Evolutionary conservation across 2,797 vertebrate genomes (phyloP), one percentile per base, ranked within the genome.

Genomic region (Synaphobranchus kaupii): DNA sequence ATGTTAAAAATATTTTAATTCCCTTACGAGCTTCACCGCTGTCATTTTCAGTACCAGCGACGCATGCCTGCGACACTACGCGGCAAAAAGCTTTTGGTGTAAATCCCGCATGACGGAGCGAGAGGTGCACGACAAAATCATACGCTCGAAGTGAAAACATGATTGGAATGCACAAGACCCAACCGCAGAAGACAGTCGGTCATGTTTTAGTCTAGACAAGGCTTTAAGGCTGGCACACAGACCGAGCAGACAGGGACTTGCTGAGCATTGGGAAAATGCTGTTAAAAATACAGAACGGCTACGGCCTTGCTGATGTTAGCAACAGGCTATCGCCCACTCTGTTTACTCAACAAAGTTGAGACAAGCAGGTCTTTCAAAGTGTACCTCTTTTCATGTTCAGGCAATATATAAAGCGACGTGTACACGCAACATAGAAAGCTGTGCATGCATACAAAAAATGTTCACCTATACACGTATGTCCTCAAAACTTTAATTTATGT

Each of bases 161-260:
- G 78, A n/a, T 22, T n/a, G 47, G 78, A 81, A 81, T 81, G 78
- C 47, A 1, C 39, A n/a, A 81, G 39, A 25, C 47, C 47, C 20
- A 81, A 50, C 78, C 22, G 22, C 39, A 13, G 8, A 8, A n/a
- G 78, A 48, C 78, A 2, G 28, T 50, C 78, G 4, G 4, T n/a
- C 9, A 10, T 28, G 78, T 17, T 81, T 48, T n/a, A 81, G 78
- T 81, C 78, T 81, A 81, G 78, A 81, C 78, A 7, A 25, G 78
- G 78, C 78, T 48, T 50, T 81, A n/a, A 50, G 44, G 7, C 78
- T 50, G 2, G 20, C 78, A 20, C 3, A 50, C 78, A 10, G 22
- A 81, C n/a, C 78, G 12, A 81, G 47, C 47, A 50, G 44, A 22
- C 47, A n/a, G 78, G 22, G 13, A 22, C 47, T 47, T 78, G 39